Evolutionary conservation across 2,113 vertebrate species (phyloP), one percentile per base, ranked within the genome.

Genomic region (Anhinga anhinga): DNA sequence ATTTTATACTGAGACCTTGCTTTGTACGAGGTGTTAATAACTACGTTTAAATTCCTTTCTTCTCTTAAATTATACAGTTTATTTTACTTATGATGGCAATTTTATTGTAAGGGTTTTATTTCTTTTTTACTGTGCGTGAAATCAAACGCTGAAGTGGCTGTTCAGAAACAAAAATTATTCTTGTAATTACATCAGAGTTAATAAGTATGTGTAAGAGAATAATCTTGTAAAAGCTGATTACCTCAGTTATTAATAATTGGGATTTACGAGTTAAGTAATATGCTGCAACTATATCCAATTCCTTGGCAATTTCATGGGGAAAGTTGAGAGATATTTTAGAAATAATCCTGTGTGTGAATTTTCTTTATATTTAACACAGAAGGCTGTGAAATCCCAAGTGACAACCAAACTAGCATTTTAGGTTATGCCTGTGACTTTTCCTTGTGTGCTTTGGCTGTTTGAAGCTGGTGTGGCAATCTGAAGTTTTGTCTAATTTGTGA

Each of bases 181-280:
- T 18, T 87, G 79, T 65, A 82, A 86, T 70, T 92, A 91, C 45
- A 76, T 63, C 65, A 34, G 20, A 36, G 45, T 92, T 82, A 85
- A 50, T 88, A 83, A 86, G 21, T 52, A 58, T 26, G 29, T 90
- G 62, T 42, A 61, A 94, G 52, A 50, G 83, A 82, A 71, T 85
- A 82, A 91, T 79, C 94, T 53, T 55, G 49, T 90, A 77, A 82
- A 94, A 94, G 93, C 83, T 62, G 70, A 93, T 87, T 96, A 80
- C 70, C 71, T 91, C 18, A 0, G 71, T 91, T 86, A 94, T 94
- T 97, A 95, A 91, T 91, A 89, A 97, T 82, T 89, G 59, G 78
- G 73, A 91, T 89, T 95, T 95, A 84, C 2, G 16, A 93, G 47
- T 88, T 95, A 88, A 95, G 91, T 82, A 91, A 69, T 86, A 38